A percentile compares a stretch with the other conserved stretches of the same genome.
These are phyloP conservation scores for Corydoras maculifer DNA, from an alignment of 2,113 vertebrate species.

Conservation along the genomic window DNA sequence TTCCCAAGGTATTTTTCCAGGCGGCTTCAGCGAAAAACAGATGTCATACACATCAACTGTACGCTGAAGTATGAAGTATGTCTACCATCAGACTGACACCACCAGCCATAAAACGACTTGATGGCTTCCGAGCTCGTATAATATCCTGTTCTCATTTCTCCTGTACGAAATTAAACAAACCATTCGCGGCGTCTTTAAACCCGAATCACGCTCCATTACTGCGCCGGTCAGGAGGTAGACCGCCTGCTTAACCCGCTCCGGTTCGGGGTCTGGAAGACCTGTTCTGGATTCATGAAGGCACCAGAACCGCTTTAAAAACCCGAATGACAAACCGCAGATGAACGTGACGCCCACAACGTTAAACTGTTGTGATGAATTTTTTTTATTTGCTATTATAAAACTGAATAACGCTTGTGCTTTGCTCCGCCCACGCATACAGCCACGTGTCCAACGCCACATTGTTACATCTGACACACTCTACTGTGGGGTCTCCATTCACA, in stretches of 20 bases:
- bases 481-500: no score
- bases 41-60: constrained; percentile 52
- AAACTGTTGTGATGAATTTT: no score
- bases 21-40: constrained; percentile 52
- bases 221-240: constrained; percentile 1
- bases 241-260: background rate
- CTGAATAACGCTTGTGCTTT: no score
- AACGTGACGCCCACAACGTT: no score
- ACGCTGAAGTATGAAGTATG: constrained; percentile 47
- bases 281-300: background rate
- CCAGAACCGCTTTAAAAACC: no score
- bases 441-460: no score
- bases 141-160: constrained; percentile 32
- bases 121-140: constrained; percentile 32
- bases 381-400: no score
- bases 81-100: constrained; percentile 42
- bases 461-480: no score
- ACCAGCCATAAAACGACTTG: constrained; percentile 32
- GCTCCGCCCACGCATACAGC: no score
- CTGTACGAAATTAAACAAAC: constrained; percentile 35
- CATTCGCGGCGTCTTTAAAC: constrained; percentile 28
- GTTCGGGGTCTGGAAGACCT: background rate
- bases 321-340: no score
- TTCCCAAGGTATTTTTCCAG: constrained; percentile 55
- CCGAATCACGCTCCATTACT: constrained; percentile 29